A percentile compares a stretch with the other conserved stretches of the same genome.
Conservation (phyloP, 1,140 invertebrate species). For the Ceratina australensis region DNA sequence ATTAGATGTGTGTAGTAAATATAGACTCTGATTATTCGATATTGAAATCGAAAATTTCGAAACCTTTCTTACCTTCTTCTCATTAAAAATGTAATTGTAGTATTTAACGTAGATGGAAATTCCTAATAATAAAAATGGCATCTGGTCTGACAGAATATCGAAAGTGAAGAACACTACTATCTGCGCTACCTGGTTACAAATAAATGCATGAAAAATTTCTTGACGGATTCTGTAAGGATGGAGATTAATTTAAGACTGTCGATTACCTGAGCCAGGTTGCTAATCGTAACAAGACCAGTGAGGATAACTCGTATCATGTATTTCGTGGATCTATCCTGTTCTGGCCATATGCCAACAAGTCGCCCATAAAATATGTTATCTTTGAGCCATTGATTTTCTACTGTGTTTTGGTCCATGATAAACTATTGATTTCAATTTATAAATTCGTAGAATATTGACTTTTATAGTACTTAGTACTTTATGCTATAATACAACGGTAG, state of each 20-base stretch:
- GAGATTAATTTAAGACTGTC: no score
- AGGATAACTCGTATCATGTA: not conserved
- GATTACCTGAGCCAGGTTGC: not conserved
- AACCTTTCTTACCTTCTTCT: not conserved
- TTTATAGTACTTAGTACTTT: not conserved
- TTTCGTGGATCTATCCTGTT: not conserved
- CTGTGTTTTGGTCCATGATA: not conserved
- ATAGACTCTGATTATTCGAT: not conserved
- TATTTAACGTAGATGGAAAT: not conserved
- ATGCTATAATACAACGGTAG: no score
- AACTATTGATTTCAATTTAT: no score
- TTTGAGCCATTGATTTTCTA: not conserved
- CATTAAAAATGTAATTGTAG: not conserved
- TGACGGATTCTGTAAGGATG: no score
- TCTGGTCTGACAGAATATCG: not conserved
- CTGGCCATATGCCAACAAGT: conserved; percentile 4
- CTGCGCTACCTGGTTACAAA: not conserved
- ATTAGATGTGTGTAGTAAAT: not conserved
- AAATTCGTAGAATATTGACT: no score
- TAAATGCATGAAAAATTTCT: no score
- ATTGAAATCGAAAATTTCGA: not conserved
- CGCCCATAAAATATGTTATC: not conserved
- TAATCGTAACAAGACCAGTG: not conserved
- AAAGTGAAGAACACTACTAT: not conserved
- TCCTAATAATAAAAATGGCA: not conserved